Evolutionary conservation across 2,888 invertebrate genomes (phyloP), one percentile per base, ranked within the genome.

Genomic region (Drosophila kuntzei): DNA sequence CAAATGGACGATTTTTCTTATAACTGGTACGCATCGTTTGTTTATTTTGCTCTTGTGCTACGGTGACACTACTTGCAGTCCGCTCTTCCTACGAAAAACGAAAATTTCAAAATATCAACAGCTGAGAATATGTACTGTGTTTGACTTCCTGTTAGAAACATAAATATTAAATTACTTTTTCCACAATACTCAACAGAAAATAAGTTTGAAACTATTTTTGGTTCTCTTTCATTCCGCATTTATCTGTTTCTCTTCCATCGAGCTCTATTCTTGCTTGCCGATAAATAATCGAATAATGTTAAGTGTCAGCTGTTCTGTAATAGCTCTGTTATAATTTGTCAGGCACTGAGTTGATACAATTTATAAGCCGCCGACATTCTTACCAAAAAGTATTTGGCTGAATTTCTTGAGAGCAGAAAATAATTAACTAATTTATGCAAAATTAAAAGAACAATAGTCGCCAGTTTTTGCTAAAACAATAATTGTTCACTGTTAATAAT

Each of bases 1-100:
- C 91, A 29, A 90, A 90, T 0, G 91, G 90, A 11, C 90, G 81
- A 53, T 90, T 88, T 54, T 90, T 90, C 58, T 90, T 91, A 55
- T 90, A 90, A 20, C 91, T 90, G 9, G 90, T 90, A 50, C 85
- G 76, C 89, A 88, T 86, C 27, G 55, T 61, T 12, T 2, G n/a
- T 25, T 22, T 14, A 9, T n/a, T n/a, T 16, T 3, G 25, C 9
- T 2, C 8, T 14, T 22, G 9, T 14, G 2, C 8, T 25, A 43
- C 25, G n/a, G 14, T 25, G 25, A 12, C 44, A 37, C 20, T 44
- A n/a, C 34, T 44, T 2, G 20, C 2, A 44, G 1, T 11, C 18
- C 18, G 16, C 11, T 18, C 3, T 41, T 41, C 20, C 20, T 36
- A 36, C 16, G 36, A 14, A 8, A 46, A 29, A 9, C 3, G 12